A percentile compares a stretch with the other conserved stretches of the same genome.
Evolutionary conservation across 2,797 vertebrate species (phyloP).

Genomic region (Enteromius unitaeniatus): DNA sequence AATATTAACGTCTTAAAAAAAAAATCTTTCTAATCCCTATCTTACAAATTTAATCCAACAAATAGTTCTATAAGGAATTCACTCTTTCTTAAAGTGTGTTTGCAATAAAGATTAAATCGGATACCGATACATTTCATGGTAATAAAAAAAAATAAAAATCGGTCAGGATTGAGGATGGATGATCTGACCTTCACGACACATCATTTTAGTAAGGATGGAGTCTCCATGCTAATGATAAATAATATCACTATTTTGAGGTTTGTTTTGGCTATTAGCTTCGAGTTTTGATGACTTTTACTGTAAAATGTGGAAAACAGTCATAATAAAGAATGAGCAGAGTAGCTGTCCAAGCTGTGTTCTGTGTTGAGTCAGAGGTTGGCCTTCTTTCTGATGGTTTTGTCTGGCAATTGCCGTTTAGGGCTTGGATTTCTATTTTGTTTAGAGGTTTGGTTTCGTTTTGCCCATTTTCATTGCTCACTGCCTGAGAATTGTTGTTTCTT

Average conservation of each 20-base stretch:
- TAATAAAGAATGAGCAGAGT: background rate
- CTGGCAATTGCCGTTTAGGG: background rate
- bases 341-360: background rate
- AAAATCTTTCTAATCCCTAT: background rate
- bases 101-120: no score
- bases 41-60: background rate
- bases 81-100: no score
- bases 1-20: background rate
- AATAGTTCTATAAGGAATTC: background rate
- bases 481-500: background rate
- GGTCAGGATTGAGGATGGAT: background rate
- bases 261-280: slow-evolving; percentile 9
- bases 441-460: background rate
- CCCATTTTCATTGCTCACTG: background rate
- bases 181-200: background rate
- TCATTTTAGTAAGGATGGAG: background rate
- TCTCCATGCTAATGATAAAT: background rate
- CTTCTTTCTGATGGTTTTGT: background rate
- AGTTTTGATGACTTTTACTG: slow-evolving; percentile 4
- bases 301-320: slow-evolving; percentile 15
- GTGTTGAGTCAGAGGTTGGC: slow-evolving; percentile 14
- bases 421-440: background rate
- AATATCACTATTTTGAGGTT: background rate
- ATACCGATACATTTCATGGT: background rate
- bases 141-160: background rate